A percentile compares a stretch with the other conserved stretches of the same genome.
Evolutionary conservation across 2,888 invertebrate genomes (phyloP).

Genomic region (Ichneumon xanthorius): DNA sequence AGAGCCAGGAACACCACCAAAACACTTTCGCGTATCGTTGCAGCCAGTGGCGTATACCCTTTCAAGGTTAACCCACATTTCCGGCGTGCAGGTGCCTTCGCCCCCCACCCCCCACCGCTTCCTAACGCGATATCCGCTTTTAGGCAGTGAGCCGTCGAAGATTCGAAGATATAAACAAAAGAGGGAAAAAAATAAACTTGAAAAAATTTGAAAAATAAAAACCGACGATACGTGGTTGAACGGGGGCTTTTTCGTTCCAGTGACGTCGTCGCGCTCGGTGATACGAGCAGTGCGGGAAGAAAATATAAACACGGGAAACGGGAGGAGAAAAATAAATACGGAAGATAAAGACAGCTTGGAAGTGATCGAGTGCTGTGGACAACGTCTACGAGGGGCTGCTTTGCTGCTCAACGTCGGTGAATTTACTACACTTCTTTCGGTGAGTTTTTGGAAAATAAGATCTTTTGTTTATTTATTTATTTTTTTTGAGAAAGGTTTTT

Average conservation of each 20-base stretch:
- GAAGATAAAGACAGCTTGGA: neutral
- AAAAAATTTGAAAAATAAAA: neutral
- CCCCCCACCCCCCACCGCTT: neutral
- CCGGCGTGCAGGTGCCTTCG: slow-evolving; percentile 69
- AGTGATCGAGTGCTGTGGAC: slow-evolving; percentile 29
- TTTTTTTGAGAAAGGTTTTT: neutral
- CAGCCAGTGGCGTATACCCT: slow-evolving; percentile 75
- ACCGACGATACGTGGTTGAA: neutral
- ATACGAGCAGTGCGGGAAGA: slow-evolving; percentile 19
- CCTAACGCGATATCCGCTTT: slow-evolving; percentile 7
- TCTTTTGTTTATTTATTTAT: neutral
- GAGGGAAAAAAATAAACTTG: neutral
- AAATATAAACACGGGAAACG: neutral
- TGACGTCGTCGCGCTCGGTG: neutral
- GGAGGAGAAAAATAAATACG: neutral
- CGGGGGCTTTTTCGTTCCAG: slow-evolving; percentile 13
- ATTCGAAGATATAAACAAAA: neutral
- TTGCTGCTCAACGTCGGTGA: neutral
- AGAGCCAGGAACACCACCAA: slow-evolving; percentile 75
- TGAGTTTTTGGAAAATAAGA: slow-evolving; percentile 35
- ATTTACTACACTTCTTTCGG: slow-evolving; percentile 42
- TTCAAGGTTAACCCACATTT: slow-evolving; percentile 83
- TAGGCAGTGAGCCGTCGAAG: slow-evolving; percentile 29
- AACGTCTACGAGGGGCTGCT: neutral
- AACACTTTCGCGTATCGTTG: slow-evolving; percentile 83